phyloP scores from a whole-genome alignment of 2,888 invertebrate genomes.

The Drosophila tripunctata region DNA sequence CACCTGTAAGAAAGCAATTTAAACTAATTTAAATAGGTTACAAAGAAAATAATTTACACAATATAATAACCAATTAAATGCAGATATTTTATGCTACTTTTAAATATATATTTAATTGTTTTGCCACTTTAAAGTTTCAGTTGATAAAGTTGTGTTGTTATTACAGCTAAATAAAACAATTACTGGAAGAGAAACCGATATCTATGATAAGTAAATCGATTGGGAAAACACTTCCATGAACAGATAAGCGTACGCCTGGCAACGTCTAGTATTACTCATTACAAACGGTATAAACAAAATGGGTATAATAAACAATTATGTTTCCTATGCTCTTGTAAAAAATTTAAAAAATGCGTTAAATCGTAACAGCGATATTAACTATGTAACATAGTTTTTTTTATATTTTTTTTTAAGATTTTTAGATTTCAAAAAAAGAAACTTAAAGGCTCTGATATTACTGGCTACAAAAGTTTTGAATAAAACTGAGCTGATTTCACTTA shows the following conservation, averaged over 20 bases:
- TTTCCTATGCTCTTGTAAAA: background rate
- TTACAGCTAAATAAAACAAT: background rate
- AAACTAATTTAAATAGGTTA: no score
- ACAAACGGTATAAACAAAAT: background rate
- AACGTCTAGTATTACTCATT: conserved; percentile 9
- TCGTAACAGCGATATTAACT: no score
- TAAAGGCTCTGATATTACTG: no score
- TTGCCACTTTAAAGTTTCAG: background rate
- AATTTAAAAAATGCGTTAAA: no score
- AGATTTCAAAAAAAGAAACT: no score
- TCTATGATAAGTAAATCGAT: conserved; percentile 24
- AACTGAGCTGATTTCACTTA: no score
- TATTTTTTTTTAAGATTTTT: no score
- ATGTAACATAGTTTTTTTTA: no score
- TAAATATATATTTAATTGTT: no score
- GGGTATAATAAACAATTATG: background rate
- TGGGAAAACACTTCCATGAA: conserved; percentile 20
- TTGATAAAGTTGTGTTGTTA: background rate
- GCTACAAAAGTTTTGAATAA: no score
- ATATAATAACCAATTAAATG: no score
- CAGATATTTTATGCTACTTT: background rate
- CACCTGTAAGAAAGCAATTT: background rate
- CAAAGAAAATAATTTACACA: background rate
- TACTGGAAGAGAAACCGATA: conserved; percentile 18
- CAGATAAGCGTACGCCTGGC: conserved; percentile 24